A percentile compares a stretch with the other conserved stretches of the same genome.
phyloP scores from a whole-genome alignment of 2,888 invertebrate species.

The Tipula unca region DNA sequence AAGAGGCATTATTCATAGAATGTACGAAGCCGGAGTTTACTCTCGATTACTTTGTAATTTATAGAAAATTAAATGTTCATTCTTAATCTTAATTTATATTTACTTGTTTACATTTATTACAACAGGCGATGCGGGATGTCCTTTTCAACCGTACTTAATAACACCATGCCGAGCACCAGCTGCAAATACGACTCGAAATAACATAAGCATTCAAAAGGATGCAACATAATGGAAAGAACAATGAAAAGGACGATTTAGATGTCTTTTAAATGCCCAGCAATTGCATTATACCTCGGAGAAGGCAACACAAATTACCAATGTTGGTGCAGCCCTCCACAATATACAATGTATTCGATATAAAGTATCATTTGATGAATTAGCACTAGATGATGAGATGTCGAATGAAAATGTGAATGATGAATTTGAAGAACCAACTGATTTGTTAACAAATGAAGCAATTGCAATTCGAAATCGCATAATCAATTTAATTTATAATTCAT shows the following conservation, averaged over 20 bases:
- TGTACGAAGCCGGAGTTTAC: background rate
- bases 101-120: background rate
- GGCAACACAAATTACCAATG: no score
- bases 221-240: no score
- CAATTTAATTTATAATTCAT: background rate
- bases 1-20: no score
- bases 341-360: background rate
- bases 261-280: background rate
- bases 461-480: background rate
- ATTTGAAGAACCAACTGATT: no score
- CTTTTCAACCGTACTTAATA: no score
- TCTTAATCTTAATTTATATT: background rate
- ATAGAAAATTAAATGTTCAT: background rate
- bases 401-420: no score
- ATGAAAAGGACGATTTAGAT: background rate
- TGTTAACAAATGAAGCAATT: background rate
- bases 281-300: background rate
- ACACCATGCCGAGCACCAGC: no score
- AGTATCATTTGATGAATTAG: background rate
- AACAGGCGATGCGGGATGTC: background rate
- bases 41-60: background rate
- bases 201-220: no score
- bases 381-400: background rate
- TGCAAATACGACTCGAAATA: background rate
- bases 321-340: background rate